A percentile compares a stretch with the other conserved stretches of the same genome.
These are phyloP conservation scores for Carapus acus DNA, from an alignment of 2,797 vertebrate genomes.

Conservation along the genomic window DNA sequence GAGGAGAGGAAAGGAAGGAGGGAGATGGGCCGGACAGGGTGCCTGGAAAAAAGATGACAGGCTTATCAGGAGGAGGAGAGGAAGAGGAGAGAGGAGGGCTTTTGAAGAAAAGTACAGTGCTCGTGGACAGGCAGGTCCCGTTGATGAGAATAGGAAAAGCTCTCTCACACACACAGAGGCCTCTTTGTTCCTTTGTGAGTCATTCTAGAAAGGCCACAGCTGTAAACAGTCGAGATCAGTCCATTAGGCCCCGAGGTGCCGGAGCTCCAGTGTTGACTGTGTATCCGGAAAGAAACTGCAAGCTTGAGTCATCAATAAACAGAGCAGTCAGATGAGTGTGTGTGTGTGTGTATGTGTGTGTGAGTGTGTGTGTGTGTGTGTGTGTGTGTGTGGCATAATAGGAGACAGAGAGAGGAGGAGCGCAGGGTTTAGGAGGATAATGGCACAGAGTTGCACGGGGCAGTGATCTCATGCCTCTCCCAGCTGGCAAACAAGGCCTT, in stretches of 20 bases:
- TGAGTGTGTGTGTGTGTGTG: slow-evolving; percentile 4
- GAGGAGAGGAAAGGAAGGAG: slow-evolving; percentile 9
- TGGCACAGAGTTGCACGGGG: slow-evolving; percentile 55
- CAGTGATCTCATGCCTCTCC: slow-evolving; percentile 65
- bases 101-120: slow-evolving; percentile 45
- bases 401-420: slow-evolving; percentile 53
- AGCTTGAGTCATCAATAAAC: slow-evolving; percentile 73
- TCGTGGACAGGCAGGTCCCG: slow-evolving; percentile 43
- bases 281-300: slow-evolving; percentile 67
- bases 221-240: slow-evolving; percentile 72
- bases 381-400: slow-evolving; percentile 28
- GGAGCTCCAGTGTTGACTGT: slow-evolving; percentile 62
- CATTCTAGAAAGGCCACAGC: slow-evolving; percentile 69
- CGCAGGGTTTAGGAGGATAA: slow-evolving; percentile 55
- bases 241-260: slow-evolving; percentile 66
- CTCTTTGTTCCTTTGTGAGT: slow-evolving; percentile 70
- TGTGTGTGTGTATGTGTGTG: slow-evolving; percentile 33
- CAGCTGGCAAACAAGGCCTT: slow-evolving; percentile 61
- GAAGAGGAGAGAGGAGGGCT: slow-evolving; percentile 4
- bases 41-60: slow-evolving; percentile 13
- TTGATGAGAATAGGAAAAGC: slow-evolving; percentile 60
- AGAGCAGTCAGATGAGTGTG: slow-evolving; percentile 62
- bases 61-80: slow-evolving; percentile 12
- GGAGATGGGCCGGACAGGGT: slow-evolving; percentile 4
- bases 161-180: slow-evolving; percentile 54